Conservation (phyloP, 2,888 invertebrate species). For the Sinopyrophorus schimmeli region DNA sequence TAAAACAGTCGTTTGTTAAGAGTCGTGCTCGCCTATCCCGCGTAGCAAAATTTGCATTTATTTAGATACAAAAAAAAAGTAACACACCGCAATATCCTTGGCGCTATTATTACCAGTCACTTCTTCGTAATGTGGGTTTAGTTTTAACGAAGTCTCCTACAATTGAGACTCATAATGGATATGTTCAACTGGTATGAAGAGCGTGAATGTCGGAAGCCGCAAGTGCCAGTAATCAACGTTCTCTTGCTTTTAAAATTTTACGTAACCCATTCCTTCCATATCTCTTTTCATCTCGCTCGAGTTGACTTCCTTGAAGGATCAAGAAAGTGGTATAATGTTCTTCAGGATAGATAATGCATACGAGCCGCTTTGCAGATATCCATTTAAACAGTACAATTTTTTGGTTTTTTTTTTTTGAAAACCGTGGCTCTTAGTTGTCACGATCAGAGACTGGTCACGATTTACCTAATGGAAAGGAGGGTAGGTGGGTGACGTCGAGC, state of each 20-base stretch:
- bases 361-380: slow-evolving; percentile 24
- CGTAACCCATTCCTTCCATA: slow-evolving; percentile 3
- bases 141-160: slow-evolving; percentile 43
- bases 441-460: slow-evolving; percentile 52
- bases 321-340: slow-evolving; percentile 9
- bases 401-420: slow-evolving; percentile 7
- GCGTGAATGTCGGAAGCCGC: slow-evolving; percentile 50
- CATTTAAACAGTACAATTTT: slow-evolving; percentile 23
- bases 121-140: slow-evolving; percentile 40
- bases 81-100: no score
- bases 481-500: slow-evolving; percentile 40
- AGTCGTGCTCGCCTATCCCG: no score
- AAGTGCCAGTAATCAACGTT: slow-evolving; percentile 47
- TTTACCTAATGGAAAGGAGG: slow-evolving; percentile 47
- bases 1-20: no score
- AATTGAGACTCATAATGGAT: slow-evolving; percentile 48
- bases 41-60: no score
- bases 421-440: slow-evolving; percentile 45
- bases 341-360: slow-evolving; percentile 14
- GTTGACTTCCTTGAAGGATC: not conserved
- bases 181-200: slow-evolving; percentile 46
- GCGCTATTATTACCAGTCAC: no score
- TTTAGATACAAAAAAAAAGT: no score
- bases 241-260: slow-evolving; percentile 35
- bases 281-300: slow-evolving; percentile 12